A percentile compares a stretch with the other conserved stretches of the same genome.
These are phyloP conservation scores for Lagodon rhomboides DNA, from an alignment of 2,797 vertebrate genomes.

Conservation along the genomic window DNA sequence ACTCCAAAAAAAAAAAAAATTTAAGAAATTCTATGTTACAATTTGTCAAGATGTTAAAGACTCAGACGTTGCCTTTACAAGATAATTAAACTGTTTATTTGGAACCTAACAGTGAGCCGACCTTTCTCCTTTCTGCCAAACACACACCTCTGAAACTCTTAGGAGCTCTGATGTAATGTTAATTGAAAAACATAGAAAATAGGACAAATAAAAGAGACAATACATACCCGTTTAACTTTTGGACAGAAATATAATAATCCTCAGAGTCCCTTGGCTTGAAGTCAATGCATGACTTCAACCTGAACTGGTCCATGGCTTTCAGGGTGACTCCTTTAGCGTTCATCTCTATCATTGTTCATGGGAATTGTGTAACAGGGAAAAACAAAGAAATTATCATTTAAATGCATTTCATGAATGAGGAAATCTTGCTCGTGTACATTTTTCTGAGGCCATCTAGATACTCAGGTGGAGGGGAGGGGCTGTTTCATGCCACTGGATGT, in stretches of 20 bases:
- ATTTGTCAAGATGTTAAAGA: too few species aligned
- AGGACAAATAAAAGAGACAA: background rate
- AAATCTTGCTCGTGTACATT: background rate
- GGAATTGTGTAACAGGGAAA: background rate
- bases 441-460: background rate
- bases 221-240: conserved; percentile 86
- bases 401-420: background rate
- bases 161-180: background rate
- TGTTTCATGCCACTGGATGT: background rate
- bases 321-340: conserved; percentile 90
- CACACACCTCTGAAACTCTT: background rate
- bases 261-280: conserved; percentile 86
- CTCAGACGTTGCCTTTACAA: too few species aligned
- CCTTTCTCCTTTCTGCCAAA: background rate
- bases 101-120: too few species aligned
- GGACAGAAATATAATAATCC: conserved; percentile 85
- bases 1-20: too few species aligned
- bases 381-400: background rate
- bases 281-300: conserved; percentile 92
- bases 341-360: conserved; percentile 78
- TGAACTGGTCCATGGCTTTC: conserved; percentile 89
- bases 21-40: too few species aligned
- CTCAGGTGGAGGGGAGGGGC: background rate
- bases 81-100: too few species aligned
- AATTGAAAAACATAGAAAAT: background rate